Percentiles rank a stretch among this genome's conserved stretches.
Conservation (phyloP, 2,113 vertebrate genomes). For the Muntiacus reevesi region DNA sequence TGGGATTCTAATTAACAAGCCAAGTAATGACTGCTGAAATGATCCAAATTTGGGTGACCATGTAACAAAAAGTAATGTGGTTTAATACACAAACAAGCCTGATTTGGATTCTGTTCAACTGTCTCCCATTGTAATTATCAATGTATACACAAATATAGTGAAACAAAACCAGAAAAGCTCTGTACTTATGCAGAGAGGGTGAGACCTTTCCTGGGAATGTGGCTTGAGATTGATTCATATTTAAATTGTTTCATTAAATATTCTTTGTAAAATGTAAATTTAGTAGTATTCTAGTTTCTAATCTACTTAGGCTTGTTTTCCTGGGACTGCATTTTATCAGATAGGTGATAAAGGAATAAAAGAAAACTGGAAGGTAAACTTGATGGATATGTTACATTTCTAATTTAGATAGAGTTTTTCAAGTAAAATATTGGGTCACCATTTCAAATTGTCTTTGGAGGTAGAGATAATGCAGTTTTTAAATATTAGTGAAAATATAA, state of each 20-base stretch:
- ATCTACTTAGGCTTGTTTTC: not conserved
- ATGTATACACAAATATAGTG: not conserved
- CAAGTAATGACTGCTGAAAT: not conserved
- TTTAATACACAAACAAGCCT: not conserved
- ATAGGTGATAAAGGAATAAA: not conserved
- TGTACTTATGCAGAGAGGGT: not conserved
- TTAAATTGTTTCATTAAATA: constrained; percentile 1
- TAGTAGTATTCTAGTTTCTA: not conserved
- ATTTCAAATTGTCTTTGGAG: constrained; percentile 11
- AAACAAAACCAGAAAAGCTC: not conserved
- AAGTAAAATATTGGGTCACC: not conserved
- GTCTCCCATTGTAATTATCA: not conserved
- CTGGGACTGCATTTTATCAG: not conserved
- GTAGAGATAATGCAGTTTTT: not conserved
- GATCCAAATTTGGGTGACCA: not conserved
- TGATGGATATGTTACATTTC: constrained; percentile 23
- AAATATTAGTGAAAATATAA: not conserved
- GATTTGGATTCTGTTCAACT: not conserved
- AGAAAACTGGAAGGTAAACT: not conserved
- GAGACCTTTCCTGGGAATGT: not conserved
- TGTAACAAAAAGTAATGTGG: not conserved
- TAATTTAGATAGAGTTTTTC: not conserved
- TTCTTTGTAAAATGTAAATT: constrained; percentile 1
- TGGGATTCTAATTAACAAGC: not conserved
- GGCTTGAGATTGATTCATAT: not conserved